Evolutionary conservation across 2,113 vertebrate species (phyloP).

Genomic region (Mormyrus iriodes): DNA sequence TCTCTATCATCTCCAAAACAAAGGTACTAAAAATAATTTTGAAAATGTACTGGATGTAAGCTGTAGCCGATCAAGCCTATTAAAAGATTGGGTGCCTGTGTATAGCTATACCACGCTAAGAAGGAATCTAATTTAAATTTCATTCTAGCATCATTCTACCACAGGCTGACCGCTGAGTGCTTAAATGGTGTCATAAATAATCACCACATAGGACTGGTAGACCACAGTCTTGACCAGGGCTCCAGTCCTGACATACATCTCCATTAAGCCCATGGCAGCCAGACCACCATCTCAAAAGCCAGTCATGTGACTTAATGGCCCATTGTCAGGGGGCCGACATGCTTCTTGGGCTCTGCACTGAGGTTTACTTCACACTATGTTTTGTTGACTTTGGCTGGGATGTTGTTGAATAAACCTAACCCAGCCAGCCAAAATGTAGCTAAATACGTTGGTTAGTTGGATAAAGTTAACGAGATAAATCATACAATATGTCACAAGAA

Average conservation of each 20-base stretch:
- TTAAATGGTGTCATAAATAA: constrained; percentile 67
- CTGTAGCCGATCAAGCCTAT: background rate
- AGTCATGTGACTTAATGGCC: constrained; percentile 19
- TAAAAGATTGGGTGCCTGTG: constrained; percentile 11
- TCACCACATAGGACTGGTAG: constrained; percentile 56
- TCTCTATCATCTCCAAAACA: background rate
- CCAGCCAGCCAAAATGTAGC: background rate
- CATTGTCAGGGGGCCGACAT: background rate
- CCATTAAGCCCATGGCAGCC: constrained; percentile 21
- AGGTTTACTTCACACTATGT: background rate
- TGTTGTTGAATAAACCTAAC: background rate
- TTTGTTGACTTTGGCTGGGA: background rate
- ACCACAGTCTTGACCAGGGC: constrained; percentile 53
- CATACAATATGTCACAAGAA: background rate
- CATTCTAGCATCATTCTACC: constrained; percentile 61
- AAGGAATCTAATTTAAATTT: constrained; percentile 28
- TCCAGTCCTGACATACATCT: constrained; percentile 30
- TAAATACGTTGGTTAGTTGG: background rate
- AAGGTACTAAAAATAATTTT: background rate
- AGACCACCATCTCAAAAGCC: constrained; percentile 27
- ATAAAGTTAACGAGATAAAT: background rate
- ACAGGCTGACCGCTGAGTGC: constrained; percentile 58
- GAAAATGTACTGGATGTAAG: background rate
- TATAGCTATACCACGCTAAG: constrained; percentile 18
- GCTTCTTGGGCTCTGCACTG: too few relatives aligned